phyloP scores from a whole-genome alignment of 2,888 invertebrate species.

The Lomographa bimaculata region DNA sequence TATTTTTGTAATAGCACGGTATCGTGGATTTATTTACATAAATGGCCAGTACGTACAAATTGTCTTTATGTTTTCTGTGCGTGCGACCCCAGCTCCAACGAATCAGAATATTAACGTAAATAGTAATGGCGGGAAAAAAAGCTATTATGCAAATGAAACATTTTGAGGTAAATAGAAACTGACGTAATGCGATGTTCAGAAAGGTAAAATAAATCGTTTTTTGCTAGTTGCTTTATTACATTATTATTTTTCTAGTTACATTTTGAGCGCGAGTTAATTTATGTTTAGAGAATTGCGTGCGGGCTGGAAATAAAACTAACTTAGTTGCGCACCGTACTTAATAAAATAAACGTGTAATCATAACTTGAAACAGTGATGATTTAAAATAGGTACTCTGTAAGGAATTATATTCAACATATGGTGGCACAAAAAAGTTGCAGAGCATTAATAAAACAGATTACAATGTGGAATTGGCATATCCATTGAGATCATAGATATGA shows the following conservation, averaged over 20 bases:
- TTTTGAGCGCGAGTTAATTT: conserved; percentile 48
- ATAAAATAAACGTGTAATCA: conserved; percentile 4
- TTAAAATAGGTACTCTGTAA: neutral
- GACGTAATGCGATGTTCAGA: conserved; percentile 74
- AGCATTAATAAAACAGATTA: conserved; percentile 26
- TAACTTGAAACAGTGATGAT: conserved; percentile 7
- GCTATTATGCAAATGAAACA: conserved; percentile 83
- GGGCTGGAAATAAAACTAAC: conserved; percentile 8
- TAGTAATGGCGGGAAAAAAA: conserved; percentile 80
- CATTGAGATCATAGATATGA: conserved; percentile 80
- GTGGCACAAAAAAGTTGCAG: conserved; percentile 10
- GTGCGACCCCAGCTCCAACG: conserved; percentile 75
- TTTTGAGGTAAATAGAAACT: conserved; percentile 80
- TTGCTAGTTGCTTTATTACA: conserved; percentile 62
- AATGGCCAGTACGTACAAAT: conserved; percentile 78
- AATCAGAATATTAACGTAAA: conserved; percentile 82
- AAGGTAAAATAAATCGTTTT: conserved; percentile 74
- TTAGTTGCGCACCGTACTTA: neutral
- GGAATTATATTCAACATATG: conserved; percentile 5
- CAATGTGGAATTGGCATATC: conserved; percentile 44
- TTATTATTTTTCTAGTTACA: conserved; percentile 49
- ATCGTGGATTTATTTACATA: conserved; percentile 81
- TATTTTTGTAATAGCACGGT: conserved; percentile 72
- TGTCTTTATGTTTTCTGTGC: conserved; percentile 81
- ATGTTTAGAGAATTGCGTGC: conserved; percentile 31